Conservation (phyloP, 2,113 vertebrate genomes). For the Hippocampus guttulatus region DNA sequence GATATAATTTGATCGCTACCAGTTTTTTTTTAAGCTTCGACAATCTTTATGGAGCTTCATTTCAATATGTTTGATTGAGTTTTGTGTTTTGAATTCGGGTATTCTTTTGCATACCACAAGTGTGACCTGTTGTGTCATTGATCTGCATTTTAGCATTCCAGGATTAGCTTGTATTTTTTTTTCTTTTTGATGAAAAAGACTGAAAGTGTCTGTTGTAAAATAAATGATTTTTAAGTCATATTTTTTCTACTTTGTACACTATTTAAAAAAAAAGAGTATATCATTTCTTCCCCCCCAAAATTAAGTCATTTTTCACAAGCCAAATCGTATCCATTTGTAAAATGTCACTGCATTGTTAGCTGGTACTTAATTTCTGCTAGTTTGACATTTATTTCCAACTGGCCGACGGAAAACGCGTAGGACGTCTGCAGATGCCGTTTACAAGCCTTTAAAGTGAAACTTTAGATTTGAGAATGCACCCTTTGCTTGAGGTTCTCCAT, state of each 20-base stretch:
- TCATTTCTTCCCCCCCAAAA: too few relatives aligned
- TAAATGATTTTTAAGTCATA: too few relatives aligned
- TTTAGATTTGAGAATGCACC: neutral
- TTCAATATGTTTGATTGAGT: too few relatives aligned
- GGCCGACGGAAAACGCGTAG: neutral
- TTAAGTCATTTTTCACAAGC: neutral
- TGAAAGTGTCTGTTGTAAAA: too few relatives aligned
- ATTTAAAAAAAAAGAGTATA: too few relatives aligned
- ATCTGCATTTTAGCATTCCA: neutral
- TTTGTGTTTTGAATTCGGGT: too few relatives aligned
- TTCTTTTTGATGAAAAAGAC: too few relatives aligned
- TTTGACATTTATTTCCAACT: slow-evolving; percentile 13
- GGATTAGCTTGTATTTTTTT: neutral
- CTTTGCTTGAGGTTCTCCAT: slow-evolving; percentile 46
- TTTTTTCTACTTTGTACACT: too few relatives aligned
- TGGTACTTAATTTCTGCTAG: neutral
- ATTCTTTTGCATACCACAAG: neutral
- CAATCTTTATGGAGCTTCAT: too few relatives aligned
- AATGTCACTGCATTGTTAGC: neutral
- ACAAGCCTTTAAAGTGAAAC: slow-evolving; percentile 16
- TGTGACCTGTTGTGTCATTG: neutral
- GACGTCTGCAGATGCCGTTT: neutral
- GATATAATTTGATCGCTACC: too few relatives aligned
- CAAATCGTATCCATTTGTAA: neutral
- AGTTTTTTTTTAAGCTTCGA: too few relatives aligned